phyloP scores from a whole-genome alignment of 2,797 vertebrate genomes.

The Anguilla anguilla region DNA sequence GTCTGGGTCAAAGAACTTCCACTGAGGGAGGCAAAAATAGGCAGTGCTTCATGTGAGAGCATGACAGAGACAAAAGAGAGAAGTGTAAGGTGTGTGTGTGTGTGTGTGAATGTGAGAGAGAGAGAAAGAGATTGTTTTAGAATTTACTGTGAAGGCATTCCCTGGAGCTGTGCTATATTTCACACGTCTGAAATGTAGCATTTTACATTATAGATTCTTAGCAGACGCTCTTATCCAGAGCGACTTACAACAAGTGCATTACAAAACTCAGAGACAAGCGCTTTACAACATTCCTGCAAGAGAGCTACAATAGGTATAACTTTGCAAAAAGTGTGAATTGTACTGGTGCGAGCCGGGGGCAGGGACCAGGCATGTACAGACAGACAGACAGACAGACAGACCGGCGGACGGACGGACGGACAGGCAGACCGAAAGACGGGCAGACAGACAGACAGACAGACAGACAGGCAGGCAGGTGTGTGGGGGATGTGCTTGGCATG shows the following conservation, averaged over 20 bases:
- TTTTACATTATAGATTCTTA: too few relatives aligned
- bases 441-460: slow-evolving; percentile 17
- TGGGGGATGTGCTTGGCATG: neutral
- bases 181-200: neutral
- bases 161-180: slow-evolving; percentile 28
- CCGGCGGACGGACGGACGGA: neutral
- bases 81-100: neutral
- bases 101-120: neutral
- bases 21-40: neutral
- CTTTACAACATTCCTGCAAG: too few relatives aligned
- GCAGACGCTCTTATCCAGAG: too few relatives aligned
- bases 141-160: slow-evolving; percentile 33
- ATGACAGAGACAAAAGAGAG: neutral
- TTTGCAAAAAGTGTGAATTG: too few relatives aligned
- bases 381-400: neutral
- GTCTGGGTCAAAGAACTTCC: neutral
- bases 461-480: neutral
- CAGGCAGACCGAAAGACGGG: neutral
- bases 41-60: neutral
- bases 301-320: too few relatives aligned
- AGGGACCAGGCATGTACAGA: too few relatives aligned
- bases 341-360: too few relatives aligned
- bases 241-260: too few relatives aligned
- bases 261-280: too few relatives aligned
- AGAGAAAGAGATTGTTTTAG: neutral